Base-by-base conservation (phyloP, 2,113 vertebrate species). In the Seriola rivoliana region DNA sequence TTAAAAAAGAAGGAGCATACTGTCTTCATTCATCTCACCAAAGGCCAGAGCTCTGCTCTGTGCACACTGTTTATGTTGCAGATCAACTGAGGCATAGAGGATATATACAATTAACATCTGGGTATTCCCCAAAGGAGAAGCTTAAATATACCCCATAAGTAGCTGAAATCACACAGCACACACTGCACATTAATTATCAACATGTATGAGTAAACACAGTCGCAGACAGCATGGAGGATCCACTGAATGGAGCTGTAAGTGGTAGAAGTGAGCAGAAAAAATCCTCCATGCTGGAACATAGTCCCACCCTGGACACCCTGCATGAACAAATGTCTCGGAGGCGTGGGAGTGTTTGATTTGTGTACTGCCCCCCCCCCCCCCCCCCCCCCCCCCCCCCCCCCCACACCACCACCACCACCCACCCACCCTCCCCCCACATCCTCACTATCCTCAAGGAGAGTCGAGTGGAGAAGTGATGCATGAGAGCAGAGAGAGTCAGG, bases 111-210 rank as follows among this genome's bases (percentile, higher is more conserved):
- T 34, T 64, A 87, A 72, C 42, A 58, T 84, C 60, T 50, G 86
- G 38, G 34, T 73, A 82, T 84, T 80, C 65, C 80, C 82, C n/a
- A 40, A 80, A 84, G 75, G 6, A 55, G 76, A 85, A 62, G 72
- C 64, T 74, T 71, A 66, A 81, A 82, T 48, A 66, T 65, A 80
- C 52, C 65, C 34, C 42, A 38, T 38, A 64, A 80, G 75, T 6
- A 32, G 74, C 25, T 46, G 34, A 44, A 76, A 58, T 54, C 21
- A 50, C 63, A 38, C 9, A 48, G 42, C 59, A 55, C 25, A 65
- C 23, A 64, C 17, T 16, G 40, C 44, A 48, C 55, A 81, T 66
- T 55, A 75, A 63, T 76, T 54, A 75, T 69, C 42, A 62, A 75
- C 38, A 21, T 48, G 72, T 78, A 66, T 52, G 64, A 85, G 29